phyloP scores from a whole-genome alignment of 2,888 invertebrate genomes.

The Cephus pulcher region DNA sequence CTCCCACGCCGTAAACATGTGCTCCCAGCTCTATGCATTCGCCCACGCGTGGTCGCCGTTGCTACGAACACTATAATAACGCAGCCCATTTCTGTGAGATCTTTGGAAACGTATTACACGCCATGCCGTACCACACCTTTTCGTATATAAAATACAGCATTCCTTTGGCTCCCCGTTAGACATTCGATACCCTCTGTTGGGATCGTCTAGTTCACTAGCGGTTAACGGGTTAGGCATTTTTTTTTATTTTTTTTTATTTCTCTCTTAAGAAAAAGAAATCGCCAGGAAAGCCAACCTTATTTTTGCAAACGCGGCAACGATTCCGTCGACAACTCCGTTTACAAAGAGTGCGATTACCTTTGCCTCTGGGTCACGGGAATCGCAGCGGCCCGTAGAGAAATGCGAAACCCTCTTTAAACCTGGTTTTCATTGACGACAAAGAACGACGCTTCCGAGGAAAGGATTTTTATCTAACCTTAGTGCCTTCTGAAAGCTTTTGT shows the following conservation, averaged over 20 bases:
- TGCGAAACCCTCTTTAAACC: background rate
- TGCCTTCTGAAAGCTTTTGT: background rate
- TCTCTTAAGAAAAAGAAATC: background rate
- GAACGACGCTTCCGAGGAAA: background rate
- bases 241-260: too few species aligned
- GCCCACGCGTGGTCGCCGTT: constrained; percentile 25
- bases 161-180: background rate
- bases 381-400: background rate
- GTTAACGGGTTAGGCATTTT: background rate
- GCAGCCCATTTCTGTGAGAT: background rate
- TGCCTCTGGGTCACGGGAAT: background rate
- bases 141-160: constrained; percentile 2
- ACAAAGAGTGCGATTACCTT: constrained; percentile 11
- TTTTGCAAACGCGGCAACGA: background rate
- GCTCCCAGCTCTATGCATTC: constrained; percentile 26
- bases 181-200: background rate
- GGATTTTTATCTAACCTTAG: background rate
- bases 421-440: background rate
- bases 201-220: background rate
- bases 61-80: background rate
- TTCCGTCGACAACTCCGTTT: background rate
- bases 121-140: background rate
- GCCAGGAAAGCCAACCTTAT: background rate
- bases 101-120: background rate
- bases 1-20: constrained; percentile 42